Evolutionary conservation across 2,113 vertebrate species (phyloP).

Genomic region (Tichodroma muraria): DNA sequence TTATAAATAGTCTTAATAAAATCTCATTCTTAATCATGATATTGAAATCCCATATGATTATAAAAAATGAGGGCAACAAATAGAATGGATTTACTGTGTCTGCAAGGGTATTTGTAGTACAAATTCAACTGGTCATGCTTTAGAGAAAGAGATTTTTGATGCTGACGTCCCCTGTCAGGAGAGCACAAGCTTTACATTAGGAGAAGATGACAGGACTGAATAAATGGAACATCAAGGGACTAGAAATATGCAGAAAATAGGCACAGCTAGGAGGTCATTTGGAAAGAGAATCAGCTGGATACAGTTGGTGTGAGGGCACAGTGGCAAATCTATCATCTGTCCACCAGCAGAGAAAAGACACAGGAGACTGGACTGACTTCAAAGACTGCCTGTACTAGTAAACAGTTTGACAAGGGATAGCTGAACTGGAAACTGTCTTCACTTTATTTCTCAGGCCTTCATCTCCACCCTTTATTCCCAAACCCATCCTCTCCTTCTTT

Average conservation of each 20-base stretch:
- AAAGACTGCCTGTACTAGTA: neutral
- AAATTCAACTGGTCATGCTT: neutral
- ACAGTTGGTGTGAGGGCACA: neutral
- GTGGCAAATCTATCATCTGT: constrained; percentile 43
- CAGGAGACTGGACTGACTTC: neutral
- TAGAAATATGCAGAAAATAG: neutral
- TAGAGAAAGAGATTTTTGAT: constrained; percentile 10
- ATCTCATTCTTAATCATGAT: neutral
- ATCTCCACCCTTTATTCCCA: neutral
- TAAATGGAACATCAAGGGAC: constrained; percentile 33
- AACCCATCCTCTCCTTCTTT: neutral
- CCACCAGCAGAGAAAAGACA: constrained; percentile 9
- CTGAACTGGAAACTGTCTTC: neutral
- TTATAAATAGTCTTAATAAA: neutral
- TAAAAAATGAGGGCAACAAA: neutral
- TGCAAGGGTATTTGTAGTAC: neutral
- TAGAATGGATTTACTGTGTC: neutral
- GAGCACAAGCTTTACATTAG: neutral
- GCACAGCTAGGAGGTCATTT: constrained; percentile 13
- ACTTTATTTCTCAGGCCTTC: neutral
- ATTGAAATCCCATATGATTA: neutral
- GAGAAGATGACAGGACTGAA: constrained; percentile 20
- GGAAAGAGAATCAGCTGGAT: constrained; percentile 19
- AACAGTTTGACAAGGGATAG: neutral
- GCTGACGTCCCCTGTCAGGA: neutral